Evolutionary conservation across 92 coral and sea anemone genomes (phyloP), one percentile per base, ranked within the genome.

Genomic region (Porites rus): DNA sequence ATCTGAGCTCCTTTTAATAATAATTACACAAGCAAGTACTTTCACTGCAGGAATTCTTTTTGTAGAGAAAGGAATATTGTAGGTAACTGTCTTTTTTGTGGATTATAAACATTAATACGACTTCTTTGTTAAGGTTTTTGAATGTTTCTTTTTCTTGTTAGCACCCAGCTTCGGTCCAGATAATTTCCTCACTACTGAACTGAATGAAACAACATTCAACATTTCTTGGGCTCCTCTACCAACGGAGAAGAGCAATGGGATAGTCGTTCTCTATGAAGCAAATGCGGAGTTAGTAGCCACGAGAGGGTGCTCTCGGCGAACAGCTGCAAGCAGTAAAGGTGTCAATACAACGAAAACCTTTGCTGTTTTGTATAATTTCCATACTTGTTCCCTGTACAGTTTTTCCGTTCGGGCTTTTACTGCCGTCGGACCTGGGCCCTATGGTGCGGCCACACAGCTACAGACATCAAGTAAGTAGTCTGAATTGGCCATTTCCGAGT

Each of bases 401-500:
- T 53, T 89, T 50, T 68, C 71, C 63, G 89, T 89, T 25, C 68
- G 92, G 12, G 92, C 86, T 18, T 77, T 31, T 38, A 89, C 92
- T 3, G 19, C 7, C n/a, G 83, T 61, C 3, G 85, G 92, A 19
- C 79, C 85, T 77, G 92, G 92, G 20, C 92, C 92, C 18, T 84
- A 84, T 72, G 68, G 79, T 18, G 12, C 19, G 5, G 69, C 60
- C 7, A 19, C 71, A 46, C 31, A 12, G 3, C 20, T 79, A 51
- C 38, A 8, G 10, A 89, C 89, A 46, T 76, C 83, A 71, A 66
- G 89, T 84, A 51, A 80, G 91, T 65, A 58, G 11, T 28, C 31
- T 28, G 31, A 28, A 28, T 28, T 28, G 31, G 31, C 31, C 31
- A 2, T 28, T 28, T 28, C 31, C 31, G 31, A 28, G 31, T 28